Evolutionary conservation across 2,888 invertebrate species (phyloP).

Genomic region (Drosophila prostipennis): DNA sequence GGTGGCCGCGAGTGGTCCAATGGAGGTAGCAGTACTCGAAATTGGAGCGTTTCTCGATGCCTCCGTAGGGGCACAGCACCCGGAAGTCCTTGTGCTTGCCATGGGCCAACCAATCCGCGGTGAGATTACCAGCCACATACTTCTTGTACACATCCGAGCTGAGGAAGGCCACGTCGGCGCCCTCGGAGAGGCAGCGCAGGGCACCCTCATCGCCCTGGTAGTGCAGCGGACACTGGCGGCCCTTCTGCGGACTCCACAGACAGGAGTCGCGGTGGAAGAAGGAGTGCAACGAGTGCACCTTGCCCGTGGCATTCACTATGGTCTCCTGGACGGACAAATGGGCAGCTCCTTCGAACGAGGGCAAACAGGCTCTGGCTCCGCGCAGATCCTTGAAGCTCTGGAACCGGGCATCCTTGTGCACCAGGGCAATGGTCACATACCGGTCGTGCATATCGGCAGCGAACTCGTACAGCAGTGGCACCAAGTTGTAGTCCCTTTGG

Average conservation of each 20-base stretch:
- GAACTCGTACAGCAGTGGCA: conserved; percentile 81
- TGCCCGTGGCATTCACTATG: conserved; percentile 83
- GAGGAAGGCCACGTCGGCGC: conserved; percentile 92
- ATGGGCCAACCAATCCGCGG: conserved; percentile 84
- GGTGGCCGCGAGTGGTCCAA: conserved; percentile 89
- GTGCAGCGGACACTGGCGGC: conserved; percentile 82
- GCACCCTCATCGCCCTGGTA: conserved; percentile 87
- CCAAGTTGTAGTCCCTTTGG: conserved; percentile 85
- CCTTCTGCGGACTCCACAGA: conserved; percentile 84
- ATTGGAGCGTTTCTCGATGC: conserved; percentile 73
- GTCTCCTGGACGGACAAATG: conserved; percentile 87
- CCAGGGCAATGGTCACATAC: conserved; percentile 87
- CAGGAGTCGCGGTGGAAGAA: conserved; percentile 90
- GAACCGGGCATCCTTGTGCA: conserved; percentile 86
- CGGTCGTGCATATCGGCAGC: conserved; percentile 81
- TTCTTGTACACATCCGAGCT: conserved; percentile 87
- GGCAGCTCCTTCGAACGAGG: conserved; percentile 90
- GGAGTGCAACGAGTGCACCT: conserved; percentile 62
- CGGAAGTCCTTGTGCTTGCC: conserved; percentile 84
- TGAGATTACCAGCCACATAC: conserved; percentile 86
- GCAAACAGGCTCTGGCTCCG: conserved; percentile 91
- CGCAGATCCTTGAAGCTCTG: conserved; percentile 87
- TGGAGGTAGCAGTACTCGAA: conserved; percentile 86
- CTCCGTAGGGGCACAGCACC: conserved; percentile 86
- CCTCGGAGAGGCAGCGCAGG: conserved; percentile 88